These are phyloP conservation scores for Machaerirhynchus nigripectus DNA, from an alignment of 2,113 vertebrate genomes.

Conservation along the genomic window DNA sequence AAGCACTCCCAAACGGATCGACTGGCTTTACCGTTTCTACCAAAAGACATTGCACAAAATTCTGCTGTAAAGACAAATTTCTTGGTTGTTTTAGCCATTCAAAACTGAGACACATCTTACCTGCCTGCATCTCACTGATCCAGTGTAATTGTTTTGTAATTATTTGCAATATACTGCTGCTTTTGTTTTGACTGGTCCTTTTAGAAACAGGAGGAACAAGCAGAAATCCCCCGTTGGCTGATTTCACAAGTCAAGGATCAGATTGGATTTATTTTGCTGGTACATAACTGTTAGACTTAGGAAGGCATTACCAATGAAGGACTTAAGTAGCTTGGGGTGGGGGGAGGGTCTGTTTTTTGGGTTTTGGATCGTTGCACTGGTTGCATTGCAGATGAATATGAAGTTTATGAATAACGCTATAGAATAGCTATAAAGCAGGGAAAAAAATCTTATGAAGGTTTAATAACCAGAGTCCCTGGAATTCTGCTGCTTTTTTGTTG, in stretches of 20 bases:
- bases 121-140: constrained; percentile 70
- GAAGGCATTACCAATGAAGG: constrained; percentile 71
- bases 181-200: constrained; percentile 70
- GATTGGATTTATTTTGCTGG: constrained; percentile 69
- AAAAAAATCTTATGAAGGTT: constrained; percentile 68
- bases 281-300: constrained; percentile 66
- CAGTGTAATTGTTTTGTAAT: constrained; percentile 64
- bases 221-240: constrained; percentile 31
- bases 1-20: constrained; percentile 33
- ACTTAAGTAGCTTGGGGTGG: neutral
- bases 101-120: constrained; percentile 63
- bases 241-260: constrained; percentile 57
- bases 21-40: constrained; percentile 69
- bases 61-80: constrained; percentile 69
- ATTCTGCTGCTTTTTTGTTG: constrained; percentile 28
- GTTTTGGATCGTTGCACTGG: constrained; percentile 49
- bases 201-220: constrained; percentile 20
- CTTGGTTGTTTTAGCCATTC: constrained; percentile 42
- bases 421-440: constrained; percentile 47
- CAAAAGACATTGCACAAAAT: constrained; percentile 47
- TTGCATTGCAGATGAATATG: constrained; percentile 58
- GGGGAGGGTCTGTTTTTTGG: neutral
- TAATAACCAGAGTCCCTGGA: constrained; percentile 23
- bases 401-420: constrained; percentile 61
- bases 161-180: constrained; percentile 75